Evolutionary conservation across 2,797 vertebrate genomes (phyloP).

Genomic region (Psittacula echo): DNA sequence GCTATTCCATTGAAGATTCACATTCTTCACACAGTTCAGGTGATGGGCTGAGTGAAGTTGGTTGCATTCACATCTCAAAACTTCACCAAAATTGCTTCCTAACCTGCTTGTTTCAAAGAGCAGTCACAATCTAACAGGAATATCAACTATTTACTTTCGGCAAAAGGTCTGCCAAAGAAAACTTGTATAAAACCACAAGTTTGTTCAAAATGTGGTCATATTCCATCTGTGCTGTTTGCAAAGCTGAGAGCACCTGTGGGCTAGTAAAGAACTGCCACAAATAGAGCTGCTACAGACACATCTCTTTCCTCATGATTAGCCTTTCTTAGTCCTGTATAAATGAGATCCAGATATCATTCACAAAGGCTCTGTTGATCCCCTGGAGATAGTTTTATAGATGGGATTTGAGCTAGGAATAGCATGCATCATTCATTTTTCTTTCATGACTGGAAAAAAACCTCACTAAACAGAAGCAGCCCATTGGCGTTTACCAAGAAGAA

Average conservation of each 20-base stretch:
- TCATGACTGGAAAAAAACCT: background rate
- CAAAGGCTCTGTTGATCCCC: background rate
- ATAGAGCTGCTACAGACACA: background rate
- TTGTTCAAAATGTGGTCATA: background rate
- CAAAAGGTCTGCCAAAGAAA: slow-evolving; percentile 8
- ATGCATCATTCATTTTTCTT: background rate
- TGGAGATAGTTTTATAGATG: background rate
- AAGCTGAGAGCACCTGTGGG: slow-evolving; percentile 6
- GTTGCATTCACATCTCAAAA: background rate
- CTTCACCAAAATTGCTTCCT: background rate
- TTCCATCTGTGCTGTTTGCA: background rate
- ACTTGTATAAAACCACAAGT: background rate
- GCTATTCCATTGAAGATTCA: background rate
- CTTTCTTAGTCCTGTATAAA: background rate
- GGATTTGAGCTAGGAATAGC: background rate
- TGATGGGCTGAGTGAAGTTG: background rate
- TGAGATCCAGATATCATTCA: background rate
- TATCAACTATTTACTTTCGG: background rate
- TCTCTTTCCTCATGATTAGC: background rate
- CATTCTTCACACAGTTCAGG: background rate
- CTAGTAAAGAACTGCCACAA: background rate
- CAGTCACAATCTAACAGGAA: background rate
- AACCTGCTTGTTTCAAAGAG: background rate
- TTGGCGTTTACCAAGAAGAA: background rate
- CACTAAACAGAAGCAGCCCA: background rate